These are phyloP conservation scores for Kobus ellipsiprymnus DNA, from an alignment of 2,113 vertebrate species.

Conservation along the genomic window DNA sequence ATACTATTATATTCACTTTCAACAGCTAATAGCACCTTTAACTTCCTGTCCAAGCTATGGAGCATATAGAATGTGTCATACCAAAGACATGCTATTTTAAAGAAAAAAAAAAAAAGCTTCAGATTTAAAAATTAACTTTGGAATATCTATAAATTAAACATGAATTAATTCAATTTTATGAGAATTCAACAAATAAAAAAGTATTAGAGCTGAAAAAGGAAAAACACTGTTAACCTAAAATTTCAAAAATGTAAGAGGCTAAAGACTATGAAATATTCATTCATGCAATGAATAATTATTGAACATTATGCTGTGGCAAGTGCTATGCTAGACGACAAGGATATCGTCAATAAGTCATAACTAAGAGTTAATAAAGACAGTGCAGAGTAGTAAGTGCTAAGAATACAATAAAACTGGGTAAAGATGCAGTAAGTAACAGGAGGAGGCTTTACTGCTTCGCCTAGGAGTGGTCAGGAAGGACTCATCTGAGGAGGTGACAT, in stretches of 20 bases:
- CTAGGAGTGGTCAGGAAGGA: not conserved
- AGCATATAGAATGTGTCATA: not conserved
- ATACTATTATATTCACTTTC: not conserved
- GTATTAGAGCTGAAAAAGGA: not conserved
- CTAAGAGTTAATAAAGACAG: not conserved
- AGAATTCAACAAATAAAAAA: not conserved
- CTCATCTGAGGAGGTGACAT: not conserved
- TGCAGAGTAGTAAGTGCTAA: not conserved
- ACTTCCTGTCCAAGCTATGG: not conserved
- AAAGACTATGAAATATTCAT: not conserved
- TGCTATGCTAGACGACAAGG: not conserved
- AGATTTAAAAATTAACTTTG: slow-evolving; percentile 35
- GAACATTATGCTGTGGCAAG: not conserved
- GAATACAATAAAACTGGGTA: not conserved
- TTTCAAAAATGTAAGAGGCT: not conserved
- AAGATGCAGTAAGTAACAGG: not conserved
- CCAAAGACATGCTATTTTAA: not conserved
- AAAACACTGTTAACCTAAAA: not conserved
- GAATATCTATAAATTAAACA: not conserved
- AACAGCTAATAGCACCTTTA: not conserved
- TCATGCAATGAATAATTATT: not conserved
- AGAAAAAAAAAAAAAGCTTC: not conserved
- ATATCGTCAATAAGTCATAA: not conserved
- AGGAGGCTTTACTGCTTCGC: not conserved
- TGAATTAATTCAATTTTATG: not conserved